phyloP scores from a whole-genome alignment of 2,888 invertebrate species.

The Crossocerus cetratus region DNA sequence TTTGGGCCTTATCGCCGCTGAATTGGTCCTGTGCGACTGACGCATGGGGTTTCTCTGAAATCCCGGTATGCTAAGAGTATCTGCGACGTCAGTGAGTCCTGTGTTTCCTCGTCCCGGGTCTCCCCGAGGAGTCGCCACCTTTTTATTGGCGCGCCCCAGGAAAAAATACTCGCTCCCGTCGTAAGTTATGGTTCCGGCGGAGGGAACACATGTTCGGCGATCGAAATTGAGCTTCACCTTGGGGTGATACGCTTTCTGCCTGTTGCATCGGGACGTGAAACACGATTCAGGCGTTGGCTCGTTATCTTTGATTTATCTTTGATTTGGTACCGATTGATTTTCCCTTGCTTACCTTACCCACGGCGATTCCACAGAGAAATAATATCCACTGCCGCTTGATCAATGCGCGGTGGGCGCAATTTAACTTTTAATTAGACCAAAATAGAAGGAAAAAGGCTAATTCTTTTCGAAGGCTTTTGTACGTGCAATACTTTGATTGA shows the following conservation, averaged over 20 bases:
- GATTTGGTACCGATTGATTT: conserved; percentile 14
- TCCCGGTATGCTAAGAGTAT: neutral
- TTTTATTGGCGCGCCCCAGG: neutral
- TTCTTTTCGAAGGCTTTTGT: neutral
- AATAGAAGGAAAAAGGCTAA: no score
- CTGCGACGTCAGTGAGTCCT: neutral
- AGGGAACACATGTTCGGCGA: neutral
- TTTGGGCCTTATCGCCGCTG: neutral
- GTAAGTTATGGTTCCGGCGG: neutral
- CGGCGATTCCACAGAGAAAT: no score
- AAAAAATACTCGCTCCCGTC: neutral
- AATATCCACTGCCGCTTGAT: no score
- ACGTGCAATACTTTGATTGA: neutral
- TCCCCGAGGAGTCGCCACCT: neutral
- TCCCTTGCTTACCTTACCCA: no score
- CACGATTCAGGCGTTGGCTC: neutral
- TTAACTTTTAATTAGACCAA: no score
- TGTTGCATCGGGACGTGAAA: conserved; percentile 1
- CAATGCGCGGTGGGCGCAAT: no score
- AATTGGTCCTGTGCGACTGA: neutral
- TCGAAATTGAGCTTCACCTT: neutral
- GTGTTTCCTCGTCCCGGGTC: neutral
- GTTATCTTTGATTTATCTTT: conserved; percentile 19
- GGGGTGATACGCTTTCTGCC: conserved; percentile 36
- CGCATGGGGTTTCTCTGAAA: neutral